Conservation (phyloP, 2,888 invertebrate genomes). For the Stratiomys singularior region DNA sequence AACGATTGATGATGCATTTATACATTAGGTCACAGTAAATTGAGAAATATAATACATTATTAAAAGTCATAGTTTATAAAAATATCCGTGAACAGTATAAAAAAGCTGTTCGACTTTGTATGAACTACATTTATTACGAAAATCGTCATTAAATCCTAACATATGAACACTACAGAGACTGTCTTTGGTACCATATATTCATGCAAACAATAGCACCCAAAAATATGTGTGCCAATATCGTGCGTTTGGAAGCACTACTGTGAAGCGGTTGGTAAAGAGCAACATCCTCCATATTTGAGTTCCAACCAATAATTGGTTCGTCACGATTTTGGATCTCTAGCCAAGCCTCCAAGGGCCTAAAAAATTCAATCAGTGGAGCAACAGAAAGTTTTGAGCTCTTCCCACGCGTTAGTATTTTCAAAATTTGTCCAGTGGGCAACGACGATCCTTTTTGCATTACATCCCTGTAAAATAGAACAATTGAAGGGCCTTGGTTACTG, state of each 20-base stretch:
- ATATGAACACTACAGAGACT: too few species aligned
- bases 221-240: background rate
- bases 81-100: too few species aligned
- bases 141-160: too few species aligned
- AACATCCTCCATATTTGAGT: slow-evolving; percentile 73
- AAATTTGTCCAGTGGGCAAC: slow-evolving; percentile 76
- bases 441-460: slow-evolving; percentile 76
- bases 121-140: too few species aligned
- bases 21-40: too few species aligned
- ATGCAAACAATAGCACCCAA: too few species aligned
- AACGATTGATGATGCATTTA: too few species aligned
- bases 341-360: slow-evolving; percentile 82
- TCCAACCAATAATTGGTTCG: slow-evolving; percentile 81
- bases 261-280: slow-evolving; percentile 66
- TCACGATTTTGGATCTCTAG: slow-evolving; percentile 79
- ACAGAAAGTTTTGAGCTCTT: slow-evolving; percentile 79
- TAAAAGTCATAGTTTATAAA: too few species aligned
- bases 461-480: slow-evolving; percentile 66
- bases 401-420: slow-evolving; percentile 76
- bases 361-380: slow-evolving; percentile 81
- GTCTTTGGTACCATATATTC: too few species aligned
- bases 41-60: too few species aligned
- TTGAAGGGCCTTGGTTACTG: background rate
- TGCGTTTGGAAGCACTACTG: slow-evolving; percentile 4
- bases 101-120: too few species aligned